Evolutionary conservation across 2,888 invertebrate species (phyloP).

Genomic region (Amitus sp.): DNA sequence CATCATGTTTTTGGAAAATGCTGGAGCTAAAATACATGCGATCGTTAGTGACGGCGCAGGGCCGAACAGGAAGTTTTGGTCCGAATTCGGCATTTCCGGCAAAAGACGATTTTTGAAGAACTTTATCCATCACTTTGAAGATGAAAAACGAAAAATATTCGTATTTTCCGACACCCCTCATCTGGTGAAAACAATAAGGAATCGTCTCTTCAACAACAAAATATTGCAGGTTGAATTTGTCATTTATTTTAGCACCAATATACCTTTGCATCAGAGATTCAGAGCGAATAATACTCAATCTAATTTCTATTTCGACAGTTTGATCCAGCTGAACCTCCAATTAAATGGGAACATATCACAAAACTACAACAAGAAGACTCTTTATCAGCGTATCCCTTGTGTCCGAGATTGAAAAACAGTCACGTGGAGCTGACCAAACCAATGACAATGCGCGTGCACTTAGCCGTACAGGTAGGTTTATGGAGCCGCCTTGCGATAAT

Average conservation of each 20-base stretch:
- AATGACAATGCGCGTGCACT: conserved; percentile 25
- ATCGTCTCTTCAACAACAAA: conserved; percentile 27
- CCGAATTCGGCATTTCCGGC: conserved; percentile 28
- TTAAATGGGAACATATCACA: not conserved
- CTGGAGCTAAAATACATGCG: conserved; percentile 33
- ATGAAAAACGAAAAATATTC: conserved; percentile 30
- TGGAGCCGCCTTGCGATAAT: not conserved
- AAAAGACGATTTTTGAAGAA: no score
- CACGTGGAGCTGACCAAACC: conserved; percentile 17
- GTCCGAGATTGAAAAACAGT: conserved; percentile 16
- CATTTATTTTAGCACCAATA: not conserved
- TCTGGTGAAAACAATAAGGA: conserved; percentile 39
- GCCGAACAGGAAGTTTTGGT: conserved; percentile 37
- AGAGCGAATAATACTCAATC: not conserved
- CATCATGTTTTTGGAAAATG: conserved; percentile 32
- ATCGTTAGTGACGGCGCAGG: conserved; percentile 36
- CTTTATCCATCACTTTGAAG: conserved; percentile 26
- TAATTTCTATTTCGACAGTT: not conserved
- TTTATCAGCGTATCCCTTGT: not conserved
- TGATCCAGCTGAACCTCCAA: not conserved
- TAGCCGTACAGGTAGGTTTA: conserved; percentile 33
- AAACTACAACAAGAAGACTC: not conserved
- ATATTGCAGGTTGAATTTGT: not conserved
- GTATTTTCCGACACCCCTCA: conserved; percentile 41
- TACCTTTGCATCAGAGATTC: no score